Conservation (phyloP, 2,113 vertebrate genomes). For the Ciconia maguari region DNA sequence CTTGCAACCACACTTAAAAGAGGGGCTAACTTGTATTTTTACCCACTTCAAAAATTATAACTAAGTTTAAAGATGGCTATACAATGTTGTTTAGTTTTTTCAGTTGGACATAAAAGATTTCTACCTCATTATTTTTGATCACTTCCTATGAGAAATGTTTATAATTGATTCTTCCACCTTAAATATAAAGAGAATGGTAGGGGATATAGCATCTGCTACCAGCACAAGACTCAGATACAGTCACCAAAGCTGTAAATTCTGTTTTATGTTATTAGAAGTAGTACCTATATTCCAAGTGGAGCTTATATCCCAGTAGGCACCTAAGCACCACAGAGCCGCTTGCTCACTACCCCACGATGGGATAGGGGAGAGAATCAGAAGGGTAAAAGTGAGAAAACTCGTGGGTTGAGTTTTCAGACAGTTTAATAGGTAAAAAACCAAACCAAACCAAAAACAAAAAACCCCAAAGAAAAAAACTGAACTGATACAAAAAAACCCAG, state of each 20-base stretch:
- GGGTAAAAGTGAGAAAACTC: not conserved
- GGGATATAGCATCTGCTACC: not conserved
- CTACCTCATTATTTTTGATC: not conserved
- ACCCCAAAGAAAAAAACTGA: not conserved
- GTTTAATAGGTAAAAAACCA: not conserved
- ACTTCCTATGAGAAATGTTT: not conserved
- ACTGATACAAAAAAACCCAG: not conserved
- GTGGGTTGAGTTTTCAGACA: not conserved
- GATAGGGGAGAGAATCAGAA: not conserved
- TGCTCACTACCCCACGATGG: accelerated
- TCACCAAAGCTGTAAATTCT: not conserved
- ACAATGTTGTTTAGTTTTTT: not conserved
- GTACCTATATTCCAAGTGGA: not conserved
- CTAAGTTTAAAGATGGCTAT: not conserved
- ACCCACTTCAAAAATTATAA: not conserved
- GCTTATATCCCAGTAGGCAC: not conserved
- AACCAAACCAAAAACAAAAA: no score
- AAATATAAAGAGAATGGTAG: not conserved
- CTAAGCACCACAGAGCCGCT: not conserved
- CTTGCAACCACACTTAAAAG: not conserved
- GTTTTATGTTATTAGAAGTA: not conserved
- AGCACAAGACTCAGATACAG: not conserved
- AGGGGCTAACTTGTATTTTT: not conserved
- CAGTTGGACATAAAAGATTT: not conserved
- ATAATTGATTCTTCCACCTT: not conserved